These are phyloP conservation scores for Anabas testudineus DNA, from an alignment of 2,797 vertebrate species.

Conservation along the genomic window DNA sequence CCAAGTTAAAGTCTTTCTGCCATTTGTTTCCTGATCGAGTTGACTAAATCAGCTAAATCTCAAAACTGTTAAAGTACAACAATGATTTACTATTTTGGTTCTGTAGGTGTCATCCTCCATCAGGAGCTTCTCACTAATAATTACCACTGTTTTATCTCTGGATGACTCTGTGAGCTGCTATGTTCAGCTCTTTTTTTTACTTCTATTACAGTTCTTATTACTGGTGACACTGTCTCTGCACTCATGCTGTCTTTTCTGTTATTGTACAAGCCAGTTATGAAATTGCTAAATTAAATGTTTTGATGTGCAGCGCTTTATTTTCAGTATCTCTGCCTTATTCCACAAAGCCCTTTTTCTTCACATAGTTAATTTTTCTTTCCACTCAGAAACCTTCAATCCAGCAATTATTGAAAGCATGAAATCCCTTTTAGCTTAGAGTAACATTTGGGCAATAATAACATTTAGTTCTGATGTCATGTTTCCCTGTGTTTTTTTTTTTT, in stretches of 20 bases:
- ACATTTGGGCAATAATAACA: too few species aligned
- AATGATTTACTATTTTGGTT: not conserved
- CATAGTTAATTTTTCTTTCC: not conserved
- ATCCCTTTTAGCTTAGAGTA: too few species aligned
- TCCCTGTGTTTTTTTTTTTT: too few species aligned
- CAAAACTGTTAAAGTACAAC: not conserved
- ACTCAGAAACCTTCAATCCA: too few species aligned
- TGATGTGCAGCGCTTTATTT: too few species aligned
- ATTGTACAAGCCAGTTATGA: too few species aligned
- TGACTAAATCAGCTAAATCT: conserved; percentile 1
- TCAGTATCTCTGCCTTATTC: not conserved
- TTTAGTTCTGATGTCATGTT: too few species aligned
- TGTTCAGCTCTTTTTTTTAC: not conserved
- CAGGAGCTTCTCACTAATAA: not conserved
- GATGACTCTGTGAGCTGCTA: not conserved
- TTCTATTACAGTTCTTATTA: not conserved
- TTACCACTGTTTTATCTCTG: not conserved
- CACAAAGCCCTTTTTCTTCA: not conserved
- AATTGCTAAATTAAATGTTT: not conserved
- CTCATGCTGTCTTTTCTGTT: not conserved
- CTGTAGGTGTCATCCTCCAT: not conserved
- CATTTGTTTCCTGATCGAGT: not conserved
- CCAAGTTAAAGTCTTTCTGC: not conserved
- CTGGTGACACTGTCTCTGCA: not conserved
- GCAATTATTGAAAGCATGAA: too few species aligned